phyloP scores from a whole-genome alignment of 1,140 invertebrate genomes.

The Drosophila arizonae region DNA sequence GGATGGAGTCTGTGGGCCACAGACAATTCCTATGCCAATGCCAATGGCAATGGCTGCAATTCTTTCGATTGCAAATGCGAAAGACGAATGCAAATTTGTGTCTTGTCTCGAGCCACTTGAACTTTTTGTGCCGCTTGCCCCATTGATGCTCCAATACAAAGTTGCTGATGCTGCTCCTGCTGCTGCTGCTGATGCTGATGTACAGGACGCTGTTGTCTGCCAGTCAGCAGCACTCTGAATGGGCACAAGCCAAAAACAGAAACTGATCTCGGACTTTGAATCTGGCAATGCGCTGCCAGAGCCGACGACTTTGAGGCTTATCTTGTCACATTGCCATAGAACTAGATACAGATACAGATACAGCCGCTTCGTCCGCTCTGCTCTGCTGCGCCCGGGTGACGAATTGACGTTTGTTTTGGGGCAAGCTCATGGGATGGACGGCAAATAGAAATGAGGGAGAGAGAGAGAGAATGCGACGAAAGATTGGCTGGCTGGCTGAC shows the following conservation, averaged over 20 bases:
- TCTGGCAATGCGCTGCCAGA: not conserved
- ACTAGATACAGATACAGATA: conserved; percentile 11
- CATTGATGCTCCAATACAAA: conserved; percentile 33
- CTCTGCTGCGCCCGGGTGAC: conserved; percentile 42
- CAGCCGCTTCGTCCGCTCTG: not conserved
- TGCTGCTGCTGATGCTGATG: conserved; percentile 13
- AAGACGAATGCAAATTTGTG: conserved; percentile 64
- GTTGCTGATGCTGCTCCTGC: conserved; percentile 4
- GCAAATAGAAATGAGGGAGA: conserved; percentile 50
- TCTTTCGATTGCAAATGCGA: conserved; percentile 23
- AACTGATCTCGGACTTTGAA: conserved; percentile 15
- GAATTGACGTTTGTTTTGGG: conserved; percentile 65
- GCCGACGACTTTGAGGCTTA: conserved; percentile 43
- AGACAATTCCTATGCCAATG: conserved; percentile 34
- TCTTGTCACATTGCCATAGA: conserved; percentile 55
- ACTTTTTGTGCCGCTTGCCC: conserved; percentile 36
- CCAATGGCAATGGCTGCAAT: conserved; percentile 47
- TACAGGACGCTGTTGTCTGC: conserved; percentile 48
- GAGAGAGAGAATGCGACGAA: conserved; percentile 36
- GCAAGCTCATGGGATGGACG: conserved; percentile 48
- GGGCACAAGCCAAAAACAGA: conserved; percentile 61
- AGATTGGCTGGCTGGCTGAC: conserved; percentile 7
- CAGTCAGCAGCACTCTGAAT: conserved; percentile 24
- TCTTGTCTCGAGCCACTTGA: conserved; percentile 43
- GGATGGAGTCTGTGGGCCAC: not conserved